Base-by-base conservation (phyloP, 1,140 invertebrate genomes). In the Rhynchophorus ferrugineus region DNA sequence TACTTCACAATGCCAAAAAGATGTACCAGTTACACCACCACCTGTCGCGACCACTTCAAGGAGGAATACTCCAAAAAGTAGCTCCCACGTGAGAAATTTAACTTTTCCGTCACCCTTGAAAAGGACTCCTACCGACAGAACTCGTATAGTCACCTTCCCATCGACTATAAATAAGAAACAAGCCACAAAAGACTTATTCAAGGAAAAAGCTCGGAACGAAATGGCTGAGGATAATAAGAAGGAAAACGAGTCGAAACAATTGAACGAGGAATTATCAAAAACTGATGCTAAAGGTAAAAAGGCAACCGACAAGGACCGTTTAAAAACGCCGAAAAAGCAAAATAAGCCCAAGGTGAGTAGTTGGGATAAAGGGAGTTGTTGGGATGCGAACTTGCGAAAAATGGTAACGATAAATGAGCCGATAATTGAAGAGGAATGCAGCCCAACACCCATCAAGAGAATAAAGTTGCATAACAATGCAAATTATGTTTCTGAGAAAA, bases 101-200 rank as follows among this genome's bases (percentile, higher is more conserved):
- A 53, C 60, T 36, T 64, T 64, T 58, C 60, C 60, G 3, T 59
- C 58, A 2, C 62, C 62, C 7, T 21, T 54, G n/a, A 53, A 54
- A 51, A 54, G 39, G 29, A 44, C 49, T 8, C 21, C 52, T 13
- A 22, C 37, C 19, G 44, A 46, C 18, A 6, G 16, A 24, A 44
- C 41, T 0, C 3, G 13, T 5, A 35, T 2, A 6, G 2, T n/a
- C 13, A 38, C 6, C 16, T 52, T 43, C 1, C 44, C 44, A 3
- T 20, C 44, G 19, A 24, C n/a, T 9, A n/a, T 24, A 1, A 47
- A 49, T 19, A 59, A 55, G 35, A 45, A 51, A 34, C 44, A 59
- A 39, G 53, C 57, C 6, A 17, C 44, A 8, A 59, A 59, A 33
- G 34, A 43, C 24, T 22, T 55, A 3, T 53, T 56, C 20, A 50